A percentile compares a stretch with the other conserved stretches of the same genome.
Evolutionary conservation across 2,888 invertebrate species (phyloP).

Genomic region (Conus canariensis): DNA sequence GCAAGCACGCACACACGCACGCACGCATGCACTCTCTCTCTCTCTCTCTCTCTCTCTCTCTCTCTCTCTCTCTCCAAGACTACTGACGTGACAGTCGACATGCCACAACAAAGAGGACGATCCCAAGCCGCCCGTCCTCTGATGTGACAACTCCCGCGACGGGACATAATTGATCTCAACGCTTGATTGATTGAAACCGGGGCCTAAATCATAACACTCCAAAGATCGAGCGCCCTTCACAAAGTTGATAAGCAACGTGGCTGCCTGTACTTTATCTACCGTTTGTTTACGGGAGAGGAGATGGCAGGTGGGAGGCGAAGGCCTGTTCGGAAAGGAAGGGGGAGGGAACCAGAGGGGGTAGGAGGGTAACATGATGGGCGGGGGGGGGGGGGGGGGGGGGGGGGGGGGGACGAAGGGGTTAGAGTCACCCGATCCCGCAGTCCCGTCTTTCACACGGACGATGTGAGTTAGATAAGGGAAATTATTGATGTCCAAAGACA

Average conservation of each 20-base stretch:
- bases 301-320: background rate
- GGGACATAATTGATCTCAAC: conserved; percentile 5
- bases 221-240: background rate
- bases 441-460: too few species aligned
- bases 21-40: background rate
- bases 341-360: too few species aligned
- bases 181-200: conserved; percentile 19
- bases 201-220: background rate
- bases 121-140: background rate
- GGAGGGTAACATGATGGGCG: too few species aligned
- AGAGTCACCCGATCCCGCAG: too few species aligned
- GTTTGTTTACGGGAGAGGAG: background rate
- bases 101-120: background rate
- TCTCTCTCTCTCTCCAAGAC: background rate
- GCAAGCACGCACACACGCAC: background rate
- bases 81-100: background rate
- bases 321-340: background rate
- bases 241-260: too few species aligned
- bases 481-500: too few species aligned
- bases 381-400: too few species aligned
- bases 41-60: too few species aligned
- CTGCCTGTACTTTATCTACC: background rate
- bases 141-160: conserved; percentile 4
- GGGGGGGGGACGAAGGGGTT: too few species aligned
- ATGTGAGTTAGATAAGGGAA: too few species aligned